These are phyloP conservation scores for Monochamus saltuarius DNA, from an alignment of 1,140 invertebrate genomes.

Conservation along the genomic window DNA sequence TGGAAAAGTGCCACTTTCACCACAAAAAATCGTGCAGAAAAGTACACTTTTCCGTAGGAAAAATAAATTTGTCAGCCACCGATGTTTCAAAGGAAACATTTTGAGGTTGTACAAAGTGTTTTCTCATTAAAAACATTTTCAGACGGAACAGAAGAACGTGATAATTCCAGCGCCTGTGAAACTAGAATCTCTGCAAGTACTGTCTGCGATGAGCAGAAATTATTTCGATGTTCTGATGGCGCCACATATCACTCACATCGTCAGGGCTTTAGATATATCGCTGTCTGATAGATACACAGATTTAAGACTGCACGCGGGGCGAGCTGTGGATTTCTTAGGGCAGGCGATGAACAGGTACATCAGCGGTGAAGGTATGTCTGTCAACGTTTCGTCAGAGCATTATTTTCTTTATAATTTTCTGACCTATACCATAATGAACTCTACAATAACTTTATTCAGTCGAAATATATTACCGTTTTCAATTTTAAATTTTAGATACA, in stretches of 20 bases:
- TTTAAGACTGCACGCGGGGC: constrained; percentile 63
- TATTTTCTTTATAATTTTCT: too few relatives aligned
- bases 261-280: constrained; percentile 58
- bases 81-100: too few relatives aligned
- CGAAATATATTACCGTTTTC: not conserved
- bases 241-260: constrained; percentile 58
- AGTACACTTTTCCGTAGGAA: too few relatives aligned
- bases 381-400: not conserved
- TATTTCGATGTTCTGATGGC: constrained; percentile 61
- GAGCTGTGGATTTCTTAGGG: constrained; percentile 64
- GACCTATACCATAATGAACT: too few relatives aligned
- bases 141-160: not conserved
- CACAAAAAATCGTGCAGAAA: too few relatives aligned
- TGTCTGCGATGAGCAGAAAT: constrained; percentile 68
- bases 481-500: constrained; percentile 5
- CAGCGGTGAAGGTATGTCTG: constrained; percentile 18
- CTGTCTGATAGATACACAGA: constrained; percentile 60
- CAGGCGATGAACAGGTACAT: constrained; percentile 55
- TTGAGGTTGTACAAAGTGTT: too few relatives aligned
- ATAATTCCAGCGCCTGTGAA: constrained; percentile 62
- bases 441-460: too few relatives aligned
- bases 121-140: too few relatives aligned
- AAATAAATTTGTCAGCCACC: too few relatives aligned
- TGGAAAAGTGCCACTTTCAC: too few relatives aligned
- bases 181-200: constrained; percentile 75